Evolutionary conservation across 2,888 invertebrate species (phyloP).

Genomic region (Platycnemis pennipes): DNA sequence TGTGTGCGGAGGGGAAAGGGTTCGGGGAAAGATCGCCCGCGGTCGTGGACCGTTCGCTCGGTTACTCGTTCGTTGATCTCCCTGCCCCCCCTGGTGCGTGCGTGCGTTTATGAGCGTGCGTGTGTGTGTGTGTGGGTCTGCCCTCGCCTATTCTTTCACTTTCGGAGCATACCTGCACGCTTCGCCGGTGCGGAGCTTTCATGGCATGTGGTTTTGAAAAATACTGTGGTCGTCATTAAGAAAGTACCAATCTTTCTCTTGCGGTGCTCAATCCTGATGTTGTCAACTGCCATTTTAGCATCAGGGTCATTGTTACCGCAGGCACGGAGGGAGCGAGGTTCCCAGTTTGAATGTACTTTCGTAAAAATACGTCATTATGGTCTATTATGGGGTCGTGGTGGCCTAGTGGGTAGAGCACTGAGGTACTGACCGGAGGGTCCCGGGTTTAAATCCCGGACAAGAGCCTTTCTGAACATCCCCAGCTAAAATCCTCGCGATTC

Average conservation of each 20-base stretch:
- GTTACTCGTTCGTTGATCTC: slow-evolving; percentile 37
- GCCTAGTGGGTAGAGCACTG: too few relatives aligned
- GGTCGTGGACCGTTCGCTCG: slow-evolving; percentile 38
- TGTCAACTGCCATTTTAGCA: too few relatives aligned
- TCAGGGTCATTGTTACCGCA: too few relatives aligned
- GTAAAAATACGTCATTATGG: too few relatives aligned
- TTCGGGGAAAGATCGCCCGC: not conserved
- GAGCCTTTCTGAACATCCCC: too few relatives aligned
- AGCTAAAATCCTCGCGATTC: too few relatives aligned
- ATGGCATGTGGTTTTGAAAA: not conserved
- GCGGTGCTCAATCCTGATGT: not conserved
- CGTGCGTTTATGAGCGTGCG: not conserved
- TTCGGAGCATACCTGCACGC: not conserved
- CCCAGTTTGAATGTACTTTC: too few relatives aligned
- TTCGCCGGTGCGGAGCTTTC: not conserved
- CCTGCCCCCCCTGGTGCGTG: not conserved
- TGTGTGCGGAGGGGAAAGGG: not conserved
- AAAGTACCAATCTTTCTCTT: not conserved
- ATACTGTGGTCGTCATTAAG: not conserved
- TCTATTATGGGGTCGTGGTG: too few relatives aligned
- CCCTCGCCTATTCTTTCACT: not conserved
- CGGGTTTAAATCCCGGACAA: too few relatives aligned
- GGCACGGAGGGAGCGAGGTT: too few relatives aligned
- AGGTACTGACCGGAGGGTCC: too few relatives aligned
- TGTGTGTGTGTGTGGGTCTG: not conserved